phyloP scores from a whole-genome alignment of 2,113 vertebrate genomes.

The Meleagris gallopavo region DNA sequence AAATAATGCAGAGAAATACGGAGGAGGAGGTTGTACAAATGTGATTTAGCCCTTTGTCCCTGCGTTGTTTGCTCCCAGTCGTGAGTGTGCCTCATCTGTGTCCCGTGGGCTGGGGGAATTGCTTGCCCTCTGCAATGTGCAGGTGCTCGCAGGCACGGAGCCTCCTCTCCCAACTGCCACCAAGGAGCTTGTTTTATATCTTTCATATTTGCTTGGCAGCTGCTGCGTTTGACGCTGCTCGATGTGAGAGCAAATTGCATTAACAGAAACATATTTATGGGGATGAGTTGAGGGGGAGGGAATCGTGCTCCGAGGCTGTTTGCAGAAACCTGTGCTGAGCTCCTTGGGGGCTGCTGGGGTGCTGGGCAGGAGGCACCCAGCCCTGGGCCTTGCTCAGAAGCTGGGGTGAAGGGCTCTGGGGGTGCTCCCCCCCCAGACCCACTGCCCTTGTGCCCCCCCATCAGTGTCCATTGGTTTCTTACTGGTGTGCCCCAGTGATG shows the following conservation, averaged over 20 bases:
- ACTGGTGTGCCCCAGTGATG: neutral
- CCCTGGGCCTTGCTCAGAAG: neutral
- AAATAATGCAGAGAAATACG: neutral
- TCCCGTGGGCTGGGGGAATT: fast-evolving
- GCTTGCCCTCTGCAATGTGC: neutral
- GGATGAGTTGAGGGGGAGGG: neutral
- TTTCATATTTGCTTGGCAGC: constrained; percentile 36
- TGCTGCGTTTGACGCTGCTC: neutral
- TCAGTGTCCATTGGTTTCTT: neutral
- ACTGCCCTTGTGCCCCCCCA: neutral
- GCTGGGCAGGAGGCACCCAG: fast-evolving
- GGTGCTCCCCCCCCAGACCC: neutral
- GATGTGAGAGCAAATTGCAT: constrained; percentile 52
- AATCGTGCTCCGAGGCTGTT: neutral
- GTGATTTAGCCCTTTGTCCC: neutral
- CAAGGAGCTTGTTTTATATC: neutral
- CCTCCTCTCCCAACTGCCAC: neutral
- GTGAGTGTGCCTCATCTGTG: neutral
- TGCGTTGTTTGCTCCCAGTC: neutral
- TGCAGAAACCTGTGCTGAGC: neutral
- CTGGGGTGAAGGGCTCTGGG: too few relatives aligned
- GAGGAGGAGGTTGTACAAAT: neutral
- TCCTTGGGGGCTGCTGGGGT: neutral
- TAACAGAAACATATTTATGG: constrained; percentile 34
- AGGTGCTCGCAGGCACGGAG: fast-evolving